Evolutionary conservation across 2,888 invertebrate species (phyloP).

Genomic region (Molorchus minor): DNA sequence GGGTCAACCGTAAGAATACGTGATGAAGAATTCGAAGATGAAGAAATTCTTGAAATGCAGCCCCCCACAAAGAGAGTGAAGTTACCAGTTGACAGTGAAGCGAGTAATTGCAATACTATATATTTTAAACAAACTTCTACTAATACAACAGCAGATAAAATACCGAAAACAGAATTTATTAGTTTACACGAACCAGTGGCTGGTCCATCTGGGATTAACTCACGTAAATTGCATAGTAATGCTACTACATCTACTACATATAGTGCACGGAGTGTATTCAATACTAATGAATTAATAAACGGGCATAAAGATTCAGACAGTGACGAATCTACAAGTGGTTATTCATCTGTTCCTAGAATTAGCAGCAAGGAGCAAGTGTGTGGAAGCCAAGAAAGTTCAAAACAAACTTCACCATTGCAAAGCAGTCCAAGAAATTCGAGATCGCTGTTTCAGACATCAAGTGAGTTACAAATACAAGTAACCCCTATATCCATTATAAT

Average conservation of each 20-base stretch:
- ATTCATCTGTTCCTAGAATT: constrained; percentile 64
- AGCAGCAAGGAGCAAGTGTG: constrained; percentile 54
- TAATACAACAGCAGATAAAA: constrained; percentile 21
- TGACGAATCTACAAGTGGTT: constrained; percentile 68
- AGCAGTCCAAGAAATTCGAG: constrained; percentile 40
- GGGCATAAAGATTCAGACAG: constrained; percentile 67
- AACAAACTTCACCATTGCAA: constrained; percentile 46
- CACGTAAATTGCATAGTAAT: constrained; percentile 46
- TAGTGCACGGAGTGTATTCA: constrained; percentile 34
- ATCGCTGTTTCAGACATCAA: constrained; percentile 50
- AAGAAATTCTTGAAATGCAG: constrained; percentile 53
- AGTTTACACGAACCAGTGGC: constrained; percentile 54
- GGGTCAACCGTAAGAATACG: constrained; percentile 58
- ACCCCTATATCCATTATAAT: no score
- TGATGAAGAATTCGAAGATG: constrained; percentile 57
- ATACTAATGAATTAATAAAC: constrained; percentile 35
- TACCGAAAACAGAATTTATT: constrained; percentile 33
- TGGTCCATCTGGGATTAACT: constrained; percentile 57
- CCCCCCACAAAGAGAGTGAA: constrained; percentile 64
- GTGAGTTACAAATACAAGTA: constrained; percentile 54
- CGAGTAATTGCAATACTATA: constrained; percentile 21
- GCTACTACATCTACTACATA: constrained; percentile 26
- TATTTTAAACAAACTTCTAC: constrained; percentile 19
- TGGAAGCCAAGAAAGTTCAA: constrained; percentile 48
- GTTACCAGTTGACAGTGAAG: constrained; percentile 41